Evolutionary conservation across 2,888 invertebrate species (phyloP).

Genomic region (Protodeltote pygarga): DNA sequence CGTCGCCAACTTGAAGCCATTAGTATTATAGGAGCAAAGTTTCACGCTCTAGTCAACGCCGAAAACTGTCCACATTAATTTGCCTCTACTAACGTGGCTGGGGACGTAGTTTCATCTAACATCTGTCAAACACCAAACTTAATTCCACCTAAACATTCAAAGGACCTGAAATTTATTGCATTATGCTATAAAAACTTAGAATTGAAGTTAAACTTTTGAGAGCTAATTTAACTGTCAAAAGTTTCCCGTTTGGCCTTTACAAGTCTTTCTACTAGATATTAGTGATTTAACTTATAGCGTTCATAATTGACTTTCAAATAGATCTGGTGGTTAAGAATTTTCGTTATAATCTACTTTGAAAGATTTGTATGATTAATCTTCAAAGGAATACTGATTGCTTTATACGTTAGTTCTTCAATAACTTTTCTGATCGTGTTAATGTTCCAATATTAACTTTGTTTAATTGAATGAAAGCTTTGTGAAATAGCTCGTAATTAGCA

Average conservation of each 20-base stretch:
- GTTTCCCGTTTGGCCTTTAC: conserved; percentile 40
- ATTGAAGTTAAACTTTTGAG: conserved; percentile 31
- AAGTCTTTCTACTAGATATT: conserved; percentile 44
- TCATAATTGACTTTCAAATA: conserved; percentile 54
- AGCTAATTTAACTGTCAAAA: conserved; percentile 42
- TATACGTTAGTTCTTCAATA: conserved; percentile 11
- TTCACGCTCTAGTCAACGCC: conserved; percentile 17
- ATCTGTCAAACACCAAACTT: conserved; percentile 30
- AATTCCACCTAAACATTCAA: conserved; percentile 28
- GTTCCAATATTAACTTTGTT: conserved; percentile 16
- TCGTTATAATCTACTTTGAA: conserved; percentile 5
- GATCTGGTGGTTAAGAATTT: conserved; percentile 18
- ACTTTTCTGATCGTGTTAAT: conserved; percentile 11
- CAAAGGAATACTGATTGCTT: conserved; percentile 18
- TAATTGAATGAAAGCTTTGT: conserved; percentile 9
- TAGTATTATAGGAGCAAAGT: conserved; percentile 19
- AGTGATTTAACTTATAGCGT: conserved; percentile 43
- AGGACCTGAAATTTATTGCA: conserved; percentile 21
- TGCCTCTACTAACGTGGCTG: conserved; percentile 26
- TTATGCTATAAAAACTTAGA: conserved; percentile 21
- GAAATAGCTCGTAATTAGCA: neutral
- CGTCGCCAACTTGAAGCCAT: conserved; percentile 22
- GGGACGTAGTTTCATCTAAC: conserved; percentile 18
- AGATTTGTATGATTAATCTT: conserved; percentile 10
- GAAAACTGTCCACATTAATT: conserved; percentile 37